Percentiles rank a stretch among this genome's conserved stretches.
These are phyloP conservation scores for Platalea minor DNA, from an alignment of 2,797 vertebrate species.

Conservation along the genomic window DNA sequence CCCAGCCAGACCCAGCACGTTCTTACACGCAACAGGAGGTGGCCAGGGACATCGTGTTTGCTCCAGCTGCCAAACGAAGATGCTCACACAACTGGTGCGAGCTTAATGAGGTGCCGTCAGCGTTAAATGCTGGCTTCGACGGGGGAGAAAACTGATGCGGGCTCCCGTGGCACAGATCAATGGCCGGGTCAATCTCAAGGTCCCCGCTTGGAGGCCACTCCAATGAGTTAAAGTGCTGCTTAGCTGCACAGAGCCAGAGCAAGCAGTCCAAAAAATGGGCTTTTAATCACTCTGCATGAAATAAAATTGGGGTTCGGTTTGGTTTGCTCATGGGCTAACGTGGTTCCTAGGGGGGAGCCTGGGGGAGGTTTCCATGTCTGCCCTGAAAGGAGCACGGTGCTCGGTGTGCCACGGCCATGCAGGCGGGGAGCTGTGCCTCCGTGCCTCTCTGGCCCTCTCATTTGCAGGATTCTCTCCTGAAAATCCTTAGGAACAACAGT, in stretches of 20 bases:
- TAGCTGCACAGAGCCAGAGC: background rate
- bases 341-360: background rate
- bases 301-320: background rate
- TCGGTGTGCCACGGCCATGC: rapidly evolving
- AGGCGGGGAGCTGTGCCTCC: rapidly evolving
- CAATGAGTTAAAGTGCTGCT: background rate
- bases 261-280: background rate
- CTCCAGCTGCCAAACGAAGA: background rate
- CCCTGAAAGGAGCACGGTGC: rapidly evolving
- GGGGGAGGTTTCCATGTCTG: background rate
- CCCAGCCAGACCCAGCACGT: background rate
- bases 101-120: background rate
- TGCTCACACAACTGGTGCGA: background rate
- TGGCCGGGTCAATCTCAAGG: background rate
- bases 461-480: background rate
- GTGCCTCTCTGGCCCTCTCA: rapidly evolving
- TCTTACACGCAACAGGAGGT: background rate
- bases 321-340: background rate
- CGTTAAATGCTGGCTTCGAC: background rate
- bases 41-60: background rate
- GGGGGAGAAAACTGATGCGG: background rate
- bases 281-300: background rate
- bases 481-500: background rate
- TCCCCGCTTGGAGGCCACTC: background rate
- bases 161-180: background rate